A percentile compares a stretch with the other conserved stretches of the same genome.
phyloP scores from a whole-genome alignment of 2,888 invertebrate species.

The Drosophila prolongata region DNA sequence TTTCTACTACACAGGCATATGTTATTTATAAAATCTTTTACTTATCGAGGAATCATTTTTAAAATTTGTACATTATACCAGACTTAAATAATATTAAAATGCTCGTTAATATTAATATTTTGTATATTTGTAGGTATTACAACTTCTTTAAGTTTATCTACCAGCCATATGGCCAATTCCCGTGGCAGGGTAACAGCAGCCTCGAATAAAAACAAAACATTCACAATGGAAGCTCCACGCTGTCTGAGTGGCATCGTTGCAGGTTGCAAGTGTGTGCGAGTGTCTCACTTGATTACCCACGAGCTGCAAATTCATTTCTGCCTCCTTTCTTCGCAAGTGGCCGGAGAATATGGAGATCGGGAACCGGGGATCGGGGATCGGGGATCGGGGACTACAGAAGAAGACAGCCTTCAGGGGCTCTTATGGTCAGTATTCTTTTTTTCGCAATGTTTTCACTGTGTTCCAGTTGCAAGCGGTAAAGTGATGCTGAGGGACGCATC shows the following conservation, averaged over 20 bases:
- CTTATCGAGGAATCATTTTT: too few species aligned
- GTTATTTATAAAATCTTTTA: too few species aligned
- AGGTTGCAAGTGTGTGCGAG: constrained; percentile 48
- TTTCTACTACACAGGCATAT: too few species aligned
- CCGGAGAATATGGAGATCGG: constrained; percentile 9
- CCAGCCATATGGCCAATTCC: constrained; percentile 3
- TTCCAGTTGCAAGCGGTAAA: constrained; percentile 76
- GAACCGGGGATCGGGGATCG: not conserved
- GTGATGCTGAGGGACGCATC: constrained; percentile 62
- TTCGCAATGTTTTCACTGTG: constrained; percentile 32
- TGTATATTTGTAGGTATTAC: too few species aligned
- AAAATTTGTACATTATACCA: too few species aligned
- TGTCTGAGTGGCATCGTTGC: constrained; percentile 62
- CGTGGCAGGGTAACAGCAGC: constrained; percentile 50
- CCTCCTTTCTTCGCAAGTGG: constrained; percentile 50
- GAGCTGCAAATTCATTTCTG: constrained; percentile 80
- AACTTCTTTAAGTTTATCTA: too few species aligned
- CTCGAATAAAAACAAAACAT: constrained; percentile 15
- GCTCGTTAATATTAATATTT: too few species aligned
- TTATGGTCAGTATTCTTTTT: constrained; percentile 28
- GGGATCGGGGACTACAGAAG: constrained; percentile 3
- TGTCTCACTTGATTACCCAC: constrained; percentile 73
- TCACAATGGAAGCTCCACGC: constrained; percentile 70
- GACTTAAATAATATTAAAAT: too few species aligned
- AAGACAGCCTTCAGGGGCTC: constrained; percentile 44